A percentile compares a stretch with the other conserved stretches of the same genome.
These are phyloP conservation scores for Hydrotaea diabolus DNA, from an alignment of 2,888 invertebrate genomes.

Conservation along the genomic window DNA sequence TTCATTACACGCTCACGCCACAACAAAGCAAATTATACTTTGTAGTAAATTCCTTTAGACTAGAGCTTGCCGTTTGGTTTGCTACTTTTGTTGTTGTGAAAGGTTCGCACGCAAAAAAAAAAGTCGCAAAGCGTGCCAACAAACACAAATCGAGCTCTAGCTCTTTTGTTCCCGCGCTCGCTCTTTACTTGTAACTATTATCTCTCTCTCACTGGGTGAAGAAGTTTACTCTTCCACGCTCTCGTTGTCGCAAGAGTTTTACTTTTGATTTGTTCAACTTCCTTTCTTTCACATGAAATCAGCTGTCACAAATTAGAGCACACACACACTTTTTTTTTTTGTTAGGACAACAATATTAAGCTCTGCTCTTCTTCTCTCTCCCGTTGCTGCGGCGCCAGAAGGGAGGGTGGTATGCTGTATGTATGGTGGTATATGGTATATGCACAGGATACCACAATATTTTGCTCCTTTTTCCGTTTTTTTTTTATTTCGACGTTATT, in stretches of 20 bases:
- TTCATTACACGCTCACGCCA: background rate
- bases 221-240: background rate
- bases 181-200: background rate
- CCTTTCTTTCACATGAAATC: constrained; percentile 9
- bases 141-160: background rate
- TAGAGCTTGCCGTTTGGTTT: background rate
- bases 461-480: background rate
- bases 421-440: constrained; percentile 6
- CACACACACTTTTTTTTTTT: background rate
- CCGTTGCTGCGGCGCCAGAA: background rate
- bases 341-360: constrained; percentile 23
- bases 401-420: background rate
- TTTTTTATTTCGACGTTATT: background rate
- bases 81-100: background rate
- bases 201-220: background rate
- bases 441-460: constrained; percentile 35
- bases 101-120: background rate
- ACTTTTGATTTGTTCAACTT: background rate
- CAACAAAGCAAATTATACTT: constrained; percentile 4
- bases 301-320: constrained; percentile 26
- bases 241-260: constrained; percentile 1
- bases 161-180: constrained; percentile 4
- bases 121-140: constrained; percentile 14
- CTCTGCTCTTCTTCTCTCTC: background rate
- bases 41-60: constrained; percentile 27